These are phyloP conservation scores for Atopsyche davidsoni DNA, from an alignment of 1,140 invertebrate species.

Conservation along the genomic window DNA sequence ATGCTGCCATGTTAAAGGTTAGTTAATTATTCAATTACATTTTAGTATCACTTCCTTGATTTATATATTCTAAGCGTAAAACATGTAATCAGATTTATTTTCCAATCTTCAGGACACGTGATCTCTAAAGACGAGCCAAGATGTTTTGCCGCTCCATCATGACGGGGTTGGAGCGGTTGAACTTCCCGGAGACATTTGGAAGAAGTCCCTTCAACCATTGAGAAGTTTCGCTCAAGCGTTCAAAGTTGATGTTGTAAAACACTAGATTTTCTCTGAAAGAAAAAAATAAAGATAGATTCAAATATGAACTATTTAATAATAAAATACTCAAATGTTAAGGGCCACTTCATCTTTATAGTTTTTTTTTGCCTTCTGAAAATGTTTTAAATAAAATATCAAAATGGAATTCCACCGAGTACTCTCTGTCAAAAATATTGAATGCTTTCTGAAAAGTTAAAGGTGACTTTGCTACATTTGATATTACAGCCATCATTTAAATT, in stretches of 20 bases:
- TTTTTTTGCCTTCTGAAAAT: not conserved
- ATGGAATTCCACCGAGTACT: not conserved
- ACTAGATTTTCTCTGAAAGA: constrained; percentile 32
- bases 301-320: not conserved
- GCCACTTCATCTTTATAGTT: not conserved
- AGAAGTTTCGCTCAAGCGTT: constrained; percentile 28
- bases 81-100: too few species aligned
- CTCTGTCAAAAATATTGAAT: not conserved
- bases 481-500: not conserved
- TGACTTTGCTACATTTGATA: not conserved
- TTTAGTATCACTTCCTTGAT: too few species aligned
- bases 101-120: too few species aligned
- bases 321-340: not conserved
- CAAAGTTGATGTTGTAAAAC: constrained; percentile 31
- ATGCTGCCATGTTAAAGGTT: too few species aligned
- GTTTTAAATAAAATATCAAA: not conserved
- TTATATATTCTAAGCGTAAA: too few species aligned
- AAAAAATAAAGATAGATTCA: not conserved
- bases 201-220: constrained; percentile 33
- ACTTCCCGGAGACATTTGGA: constrained; percentile 31
- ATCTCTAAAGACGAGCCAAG: constrained; percentile 28
- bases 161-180: constrained; percentile 33
- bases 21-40: too few species aligned
- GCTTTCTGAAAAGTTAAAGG: not conserved
- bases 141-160: constrained; percentile 29